A percentile compares a stretch with the other conserved stretches of the same genome.
phyloP scores from a whole-genome alignment of 2,113 vertebrate genomes.

The Takifugu bimaculatus region DNA sequence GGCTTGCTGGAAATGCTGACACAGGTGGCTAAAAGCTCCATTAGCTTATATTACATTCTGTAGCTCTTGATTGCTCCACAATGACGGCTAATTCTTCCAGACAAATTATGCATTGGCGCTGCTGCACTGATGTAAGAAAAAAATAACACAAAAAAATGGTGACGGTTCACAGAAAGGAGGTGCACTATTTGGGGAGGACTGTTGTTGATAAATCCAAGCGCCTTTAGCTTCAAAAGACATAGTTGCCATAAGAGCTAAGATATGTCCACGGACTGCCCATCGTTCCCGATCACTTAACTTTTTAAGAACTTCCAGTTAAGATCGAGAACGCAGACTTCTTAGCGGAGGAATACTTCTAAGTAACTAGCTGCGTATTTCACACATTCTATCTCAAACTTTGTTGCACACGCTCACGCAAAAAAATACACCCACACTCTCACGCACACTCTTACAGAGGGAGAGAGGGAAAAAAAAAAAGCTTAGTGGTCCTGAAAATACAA shows the following conservation, averaged over 20 bases:
- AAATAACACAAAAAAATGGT: conserved; percentile 25
- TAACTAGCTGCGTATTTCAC: conserved; percentile 52
- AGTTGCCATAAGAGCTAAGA: conserved; percentile 62
- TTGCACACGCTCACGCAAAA: neutral
- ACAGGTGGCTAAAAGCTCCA: conserved; percentile 62
- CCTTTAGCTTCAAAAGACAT: conserved; percentile 56
- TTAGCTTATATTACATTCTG: conserved; percentile 69
- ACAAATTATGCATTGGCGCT: conserved; percentile 67
- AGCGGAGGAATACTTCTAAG: conserved; percentile 58
- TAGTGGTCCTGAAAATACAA: conserved; percentile 71
- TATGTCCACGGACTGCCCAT: conserved; percentile 55
- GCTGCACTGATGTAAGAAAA: conserved; percentile 43
- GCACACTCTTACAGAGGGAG: neutral
- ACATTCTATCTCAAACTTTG: conserved; percentile 32
- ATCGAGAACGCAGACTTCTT: conserved; percentile 36
- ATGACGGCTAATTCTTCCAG: conserved; percentile 63
- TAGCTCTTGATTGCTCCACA: conserved; percentile 64
- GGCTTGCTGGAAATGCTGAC: conserved; percentile 54
- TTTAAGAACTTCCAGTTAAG: conserved; percentile 48
- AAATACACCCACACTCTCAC: conserved; percentile 13
- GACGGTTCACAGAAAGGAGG: conserved; percentile 37
- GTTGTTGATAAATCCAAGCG: conserved; percentile 57
- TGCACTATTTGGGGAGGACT: conserved; percentile 34
- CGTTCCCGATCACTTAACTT: conserved; percentile 40
- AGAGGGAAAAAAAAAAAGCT: conserved; percentile 47